Evolutionary conservation across 2,888 invertebrate genomes (phyloP).

Genomic region (Phlogophora meticulosa): DNA sequence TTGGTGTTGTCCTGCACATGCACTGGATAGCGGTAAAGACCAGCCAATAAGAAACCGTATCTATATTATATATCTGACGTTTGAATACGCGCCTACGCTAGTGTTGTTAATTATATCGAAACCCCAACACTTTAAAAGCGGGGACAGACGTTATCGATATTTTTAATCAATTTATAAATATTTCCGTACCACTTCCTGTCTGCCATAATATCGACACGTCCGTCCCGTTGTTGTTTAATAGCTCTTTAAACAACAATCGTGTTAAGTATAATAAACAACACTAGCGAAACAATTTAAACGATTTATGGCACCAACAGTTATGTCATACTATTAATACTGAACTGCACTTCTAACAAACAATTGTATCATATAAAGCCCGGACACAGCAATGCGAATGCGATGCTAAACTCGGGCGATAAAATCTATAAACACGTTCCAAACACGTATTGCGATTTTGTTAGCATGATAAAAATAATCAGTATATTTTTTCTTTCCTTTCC

Average conservation of each 20-base stretch:
- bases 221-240: not conserved
- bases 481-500: constrained; percentile 9
- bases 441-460: not conserved
- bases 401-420: constrained; percentile 19
- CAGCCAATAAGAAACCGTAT: constrained; percentile 7
- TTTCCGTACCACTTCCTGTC: constrained; percentile 28
- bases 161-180: constrained; percentile 47
- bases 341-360: constrained; percentile 32
- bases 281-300: constrained; percentile 19
- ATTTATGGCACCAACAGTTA: constrained; percentile 60
- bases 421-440: constrained; percentile 9
- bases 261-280: constrained; percentile 22
- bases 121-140: not conserved
- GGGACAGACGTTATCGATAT: constrained; percentile 28
- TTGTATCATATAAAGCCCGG: constrained; percentile 9
- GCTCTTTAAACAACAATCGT: not conserved
- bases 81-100: constrained; percentile 16
- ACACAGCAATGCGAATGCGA: constrained; percentile 16
- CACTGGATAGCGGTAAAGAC: not conserved
- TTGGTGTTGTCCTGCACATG: not conserved
- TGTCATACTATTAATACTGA: constrained; percentile 58
- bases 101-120: constrained; percentile 31
- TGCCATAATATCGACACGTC: constrained; percentile 41
- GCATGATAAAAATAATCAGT: constrained; percentile 9
- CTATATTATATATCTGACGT: constrained; percentile 20